Percentiles rank a stretch among this genome's conserved stretches.
Conservation (phyloP, 2,113 vertebrate genomes). For the Erinaceus europaeus region DNA sequence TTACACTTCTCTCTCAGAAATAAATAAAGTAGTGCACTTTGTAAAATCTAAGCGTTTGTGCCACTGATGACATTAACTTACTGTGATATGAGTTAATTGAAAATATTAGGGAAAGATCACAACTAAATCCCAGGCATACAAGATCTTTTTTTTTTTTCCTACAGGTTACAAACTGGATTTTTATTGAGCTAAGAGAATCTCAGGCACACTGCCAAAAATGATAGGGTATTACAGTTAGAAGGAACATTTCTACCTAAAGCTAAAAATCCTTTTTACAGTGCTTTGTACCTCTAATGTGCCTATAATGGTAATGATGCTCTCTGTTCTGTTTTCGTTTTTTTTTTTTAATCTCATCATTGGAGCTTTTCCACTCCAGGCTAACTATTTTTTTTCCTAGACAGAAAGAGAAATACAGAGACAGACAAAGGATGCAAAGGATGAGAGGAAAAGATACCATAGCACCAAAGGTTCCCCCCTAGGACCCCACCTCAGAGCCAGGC, state of each 20-base stretch:
- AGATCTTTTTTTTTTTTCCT: background rate
- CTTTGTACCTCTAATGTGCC: slow-evolving; percentile 4
- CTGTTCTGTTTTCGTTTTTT: too few species aligned
- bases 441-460: too few species aligned
- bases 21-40: background rate
- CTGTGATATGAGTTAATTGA: slow-evolving; percentile 29
- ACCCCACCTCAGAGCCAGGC: too few species aligned
- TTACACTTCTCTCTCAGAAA: slow-evolving; percentile 1
- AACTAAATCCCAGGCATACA: background rate
- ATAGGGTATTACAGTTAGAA: slow-evolving; percentile 40
- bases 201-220: slow-evolving; percentile 30
- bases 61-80: slow-evolving; percentile 10
- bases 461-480: too few species aligned
- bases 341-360: too few species aligned
- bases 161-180: background rate
- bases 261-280: slow-evolving; percentile 13
- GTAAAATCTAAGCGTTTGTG: slow-evolving; percentile 14
- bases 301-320: slow-evolving; percentile 24
- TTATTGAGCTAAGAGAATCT: slow-evolving; percentile 20
- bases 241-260: slow-evolving; percentile 31
- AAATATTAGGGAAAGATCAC: slow-evolving; percentile 23
- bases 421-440: too few species aligned
- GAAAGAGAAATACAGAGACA: too few species aligned
- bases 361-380: too few species aligned
- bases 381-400: too few species aligned